These are phyloP conservation scores for Dromaius novaehollandiae DNA, from an alignment of 2,113 vertebrate genomes.

Conservation along the genomic window DNA sequence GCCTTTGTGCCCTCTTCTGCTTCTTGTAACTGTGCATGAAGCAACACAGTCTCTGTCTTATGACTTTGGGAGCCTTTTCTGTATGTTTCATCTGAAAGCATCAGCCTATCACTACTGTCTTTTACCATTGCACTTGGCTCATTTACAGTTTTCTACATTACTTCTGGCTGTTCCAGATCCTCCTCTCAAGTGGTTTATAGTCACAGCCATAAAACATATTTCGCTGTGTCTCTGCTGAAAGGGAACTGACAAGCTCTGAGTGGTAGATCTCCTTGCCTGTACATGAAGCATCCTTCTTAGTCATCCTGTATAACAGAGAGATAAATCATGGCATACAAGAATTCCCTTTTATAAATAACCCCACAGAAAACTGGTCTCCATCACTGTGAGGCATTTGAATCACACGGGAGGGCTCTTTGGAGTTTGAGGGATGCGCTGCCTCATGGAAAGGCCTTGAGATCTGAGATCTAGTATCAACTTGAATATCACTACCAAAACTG, in stretches of 20 bases:
- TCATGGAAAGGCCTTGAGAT: not conserved
- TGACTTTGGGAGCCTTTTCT: not conserved
- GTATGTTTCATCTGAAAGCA: not conserved
- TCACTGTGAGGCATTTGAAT: not conserved
- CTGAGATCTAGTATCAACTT: not conserved
- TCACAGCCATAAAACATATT: not conserved
- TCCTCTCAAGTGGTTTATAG: not conserved
- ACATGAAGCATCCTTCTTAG: not conserved
- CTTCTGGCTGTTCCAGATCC: not conserved
- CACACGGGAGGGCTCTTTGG: not conserved
- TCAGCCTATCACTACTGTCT: not conserved
- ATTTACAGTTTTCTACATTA: not conserved
- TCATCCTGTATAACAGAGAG: not conserved
- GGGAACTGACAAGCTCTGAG: not conserved
- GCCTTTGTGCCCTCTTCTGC: not conserved
- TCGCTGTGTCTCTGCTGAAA: not conserved
- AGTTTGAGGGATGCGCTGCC: not conserved
- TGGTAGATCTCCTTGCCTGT: not conserved
- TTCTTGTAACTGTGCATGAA: not conserved
- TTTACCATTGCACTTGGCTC: not conserved
- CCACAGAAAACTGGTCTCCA: not conserved
- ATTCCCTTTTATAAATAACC: not conserved
- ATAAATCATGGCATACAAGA: not conserved
- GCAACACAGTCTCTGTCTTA: not conserved
- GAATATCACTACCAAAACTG: not conserved